Conservation (phyloP, 37 sponge, comb jelly and placozoan genomes). For the Mnemiopsis leidyi region DNA sequence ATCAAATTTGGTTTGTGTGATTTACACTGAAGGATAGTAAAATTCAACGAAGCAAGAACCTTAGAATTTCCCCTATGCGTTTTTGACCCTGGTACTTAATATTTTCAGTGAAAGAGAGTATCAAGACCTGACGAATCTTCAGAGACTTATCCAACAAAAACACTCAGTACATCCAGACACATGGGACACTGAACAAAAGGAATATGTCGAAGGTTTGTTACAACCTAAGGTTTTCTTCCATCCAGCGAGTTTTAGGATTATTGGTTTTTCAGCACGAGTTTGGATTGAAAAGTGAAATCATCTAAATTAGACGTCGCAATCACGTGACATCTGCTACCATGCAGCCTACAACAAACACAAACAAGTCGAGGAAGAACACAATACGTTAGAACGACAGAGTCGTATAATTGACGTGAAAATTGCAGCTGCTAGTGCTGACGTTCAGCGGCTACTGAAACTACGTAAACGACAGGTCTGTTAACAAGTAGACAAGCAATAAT, state of each 20-base stretch:
- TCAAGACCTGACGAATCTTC: conserved; percentile 44
- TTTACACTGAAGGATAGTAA: no score
- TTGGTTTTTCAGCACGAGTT: no score
- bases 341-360: conserved; percentile 55
- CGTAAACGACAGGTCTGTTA: conserved; percentile 59
- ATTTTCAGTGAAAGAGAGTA: conserved; percentile 41
- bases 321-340: no score
- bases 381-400: not conserved
- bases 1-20: no score
- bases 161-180: conserved; percentile 3
- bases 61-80: no score
- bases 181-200: conserved; percentile 60
- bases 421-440: not conserved
- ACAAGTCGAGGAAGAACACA: conserved; percentile 11
- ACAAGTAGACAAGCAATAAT: no score
- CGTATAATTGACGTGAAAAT: conserved; percentile 2
- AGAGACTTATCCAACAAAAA: conserved; percentile 20
- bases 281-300: no score
- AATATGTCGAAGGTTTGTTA: conserved; percentile 64
- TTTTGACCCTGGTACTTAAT: not conserved
- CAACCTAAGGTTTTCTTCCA: no score
- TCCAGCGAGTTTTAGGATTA: no score
- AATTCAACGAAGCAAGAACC: no score
- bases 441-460: conserved; percentile 9
- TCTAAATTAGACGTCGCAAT: no score